Evolutionary conservation across 2,113 vertebrate species (phyloP), one percentile per base, ranked within the genome.

Genomic region (Salvelinus alpinus): DNA sequence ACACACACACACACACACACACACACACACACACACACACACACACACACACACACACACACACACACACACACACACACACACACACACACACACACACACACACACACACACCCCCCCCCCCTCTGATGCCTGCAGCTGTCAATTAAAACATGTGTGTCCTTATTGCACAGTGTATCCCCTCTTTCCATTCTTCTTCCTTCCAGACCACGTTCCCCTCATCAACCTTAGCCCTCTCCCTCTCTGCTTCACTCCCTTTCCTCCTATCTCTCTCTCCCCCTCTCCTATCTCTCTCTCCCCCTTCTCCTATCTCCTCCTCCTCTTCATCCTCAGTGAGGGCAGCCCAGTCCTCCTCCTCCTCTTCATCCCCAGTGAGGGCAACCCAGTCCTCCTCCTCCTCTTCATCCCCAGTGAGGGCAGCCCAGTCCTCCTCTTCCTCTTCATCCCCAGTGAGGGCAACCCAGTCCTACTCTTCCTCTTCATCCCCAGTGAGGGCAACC

Each of bases 301-400:
- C 66, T n/a, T n/a, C n/a, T n/a, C n/a, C n/a, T n/a, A n/a, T n/a
- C 78, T 72, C 72, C 51, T 27, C 25, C 25, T 2, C 25, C 25
- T 27, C 25, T 27, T 27, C 25, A 27, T 27, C 25, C 25, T 1
- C 25, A 27, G 25, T 27, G 25, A 27, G 25, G 25, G 25, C 25
- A 27, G 78, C 86, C 82, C 88, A 82, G 81, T 71, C 74, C 83
- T 75, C 70, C 74, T 76, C 74, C 75, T 78, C 82, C 24, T 24
- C 24, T 84, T 82, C 82, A 80, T 80, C 79, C 86, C 87, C 29
- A 29, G 29, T 3, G 29, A 29, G 29, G 3, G 29, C 29, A 29
- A 3, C 29, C 29, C 29, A 29, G 29, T 29, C 29, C 29, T 29
- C 1, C 24, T 24, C 29, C 29, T 29, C 29, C 29, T 29, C 29